Evolutionary conservation across 2,113 vertebrate species (phyloP), one percentile per base, ranked within the genome.

Genomic region (Pipra filicauda): DNA sequence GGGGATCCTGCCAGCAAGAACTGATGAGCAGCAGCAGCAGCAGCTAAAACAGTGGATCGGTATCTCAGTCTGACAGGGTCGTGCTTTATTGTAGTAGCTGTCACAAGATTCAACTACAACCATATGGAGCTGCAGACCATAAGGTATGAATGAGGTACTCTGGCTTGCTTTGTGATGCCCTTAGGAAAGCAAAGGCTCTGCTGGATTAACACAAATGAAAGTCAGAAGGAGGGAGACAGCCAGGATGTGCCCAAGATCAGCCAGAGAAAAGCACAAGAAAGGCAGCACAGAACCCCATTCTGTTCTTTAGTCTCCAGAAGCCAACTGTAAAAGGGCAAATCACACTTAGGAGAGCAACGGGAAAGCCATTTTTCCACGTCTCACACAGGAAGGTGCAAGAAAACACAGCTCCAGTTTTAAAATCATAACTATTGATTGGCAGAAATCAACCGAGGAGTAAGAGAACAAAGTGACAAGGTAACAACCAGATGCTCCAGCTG

Each of bases 1-100:
- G 92, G 94, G 85, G 85, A 93, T 88, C 33, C 79, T 86, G 95
- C 94, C 96, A 95, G 82, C 12, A 2, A 65, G 78, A 73, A n/a
- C 46, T 41, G 70, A 57, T 46, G 62, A 93, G 85, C 73, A 73
- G 73, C 77, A 93, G 91, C 91, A 95, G 69, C 69, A 94, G 93
- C 92, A 96, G 84, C 66, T 83, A 64, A 44, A 81, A 31, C 41
- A 66, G 88, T 2, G 3, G 57, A 52, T 86, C 37, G 3, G 76
- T 71, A 57, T 54, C 73, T 84, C 92, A 37, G 76, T 30, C 75
- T 92, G 85, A 77, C 89, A 80, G 94, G 91, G 88, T 55, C 6
- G 1, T 3, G 31, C 18, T 85, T 84, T 84, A 74, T 83, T 95
- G 87, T 96, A 81, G 55, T 46, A 62, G 22, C 77, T 80, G 59